Base-by-base conservation (phyloP, 2,888 invertebrate species). In the Rhingia campestris region DNA sequence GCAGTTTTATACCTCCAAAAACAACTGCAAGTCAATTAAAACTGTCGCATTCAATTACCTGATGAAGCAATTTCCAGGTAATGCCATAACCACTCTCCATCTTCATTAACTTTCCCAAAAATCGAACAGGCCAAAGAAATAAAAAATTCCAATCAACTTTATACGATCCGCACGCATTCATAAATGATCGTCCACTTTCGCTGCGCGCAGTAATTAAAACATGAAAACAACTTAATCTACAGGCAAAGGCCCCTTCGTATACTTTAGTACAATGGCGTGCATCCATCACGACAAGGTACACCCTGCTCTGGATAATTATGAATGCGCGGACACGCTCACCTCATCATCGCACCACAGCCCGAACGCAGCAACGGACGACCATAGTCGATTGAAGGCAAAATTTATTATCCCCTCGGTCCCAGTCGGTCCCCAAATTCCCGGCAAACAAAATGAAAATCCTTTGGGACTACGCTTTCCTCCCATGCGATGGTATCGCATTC, bases 251-350 rank as follows among this genome's bases (percentile, higher is more conserved):
- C 45, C 58, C n/a, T 53, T 53, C 32, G 14, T 51, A 77, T 70
- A 66, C 76, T 66, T 81, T 70, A 76, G 45, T 81, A 47, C 72
- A 77, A 66, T 81, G 43, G 64, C 77, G 81, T 76, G 81, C 64
- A 81, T 70, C 58, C 51, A 75, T 81, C 80, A 74, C 3, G 32
- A 53, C 10, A 6, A 10, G 22, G 43, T n/a, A 39, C 39, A 6
- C 49, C 14, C 10, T 58, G 53, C 39, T 35, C 61, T 22, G 14
- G 49, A 22, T 39, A 70, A 81, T 81, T 81, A 81, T 81, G 64
- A 76, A 81, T 76, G 76, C 81, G 76, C 70, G 66, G 81, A 72
- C 81, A 81, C 81, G 81, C 81, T 81, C 53, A 66, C 76, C 76
- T 81, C 70, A 81, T 81, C 81, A 81, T 73, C 80, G 47, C 74